Evolutionary conservation across 2,113 vertebrate species (phyloP).

Genomic region (Glaucomys volans): DNA sequence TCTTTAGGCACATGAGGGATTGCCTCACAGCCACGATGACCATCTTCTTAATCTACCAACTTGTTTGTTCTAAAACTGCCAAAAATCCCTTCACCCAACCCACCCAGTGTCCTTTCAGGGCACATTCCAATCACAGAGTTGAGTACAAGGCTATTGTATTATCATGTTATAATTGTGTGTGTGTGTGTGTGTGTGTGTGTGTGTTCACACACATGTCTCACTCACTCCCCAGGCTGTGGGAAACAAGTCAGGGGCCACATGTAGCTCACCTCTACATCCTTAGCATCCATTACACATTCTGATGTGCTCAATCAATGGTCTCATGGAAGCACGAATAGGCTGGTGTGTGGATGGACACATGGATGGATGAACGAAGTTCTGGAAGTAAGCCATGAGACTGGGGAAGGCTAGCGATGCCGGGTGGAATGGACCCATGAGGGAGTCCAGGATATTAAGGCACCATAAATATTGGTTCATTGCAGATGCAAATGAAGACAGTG

Average conservation of each 20-base stretch:
- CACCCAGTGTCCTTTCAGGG: not conserved
- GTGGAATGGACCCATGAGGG: not conserved
- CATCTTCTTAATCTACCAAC: not conserved
- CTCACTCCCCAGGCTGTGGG: not conserved
- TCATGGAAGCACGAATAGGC: not conserved
- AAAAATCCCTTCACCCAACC: not conserved
- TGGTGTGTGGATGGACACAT: not conserved
- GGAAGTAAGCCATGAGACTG: not conserved
- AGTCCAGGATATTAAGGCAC: not conserved
- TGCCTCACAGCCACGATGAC: not conserved
- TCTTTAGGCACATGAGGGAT: not conserved
- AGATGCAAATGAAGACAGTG: constrained; percentile 68
- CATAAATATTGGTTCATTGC: constrained; percentile 70
- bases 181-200: not conserved
- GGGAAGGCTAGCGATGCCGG: not conserved
- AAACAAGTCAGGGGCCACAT: not conserved
- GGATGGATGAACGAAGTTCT: not conserved
- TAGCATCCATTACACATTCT: not conserved
- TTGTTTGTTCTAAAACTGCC: not conserved
- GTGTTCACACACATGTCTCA: not conserved
- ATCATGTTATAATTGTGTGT: not conserved
- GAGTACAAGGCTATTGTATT: not conserved
- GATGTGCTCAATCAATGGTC: not conserved
- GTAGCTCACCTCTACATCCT: not conserved
- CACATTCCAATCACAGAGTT: not conserved